A percentile compares a stretch with the other conserved stretches of the same genome.
These are phyloP conservation scores for Passer montanus DNA, from an alignment of 2,113 vertebrate species.

Conservation along the genomic window DNA sequence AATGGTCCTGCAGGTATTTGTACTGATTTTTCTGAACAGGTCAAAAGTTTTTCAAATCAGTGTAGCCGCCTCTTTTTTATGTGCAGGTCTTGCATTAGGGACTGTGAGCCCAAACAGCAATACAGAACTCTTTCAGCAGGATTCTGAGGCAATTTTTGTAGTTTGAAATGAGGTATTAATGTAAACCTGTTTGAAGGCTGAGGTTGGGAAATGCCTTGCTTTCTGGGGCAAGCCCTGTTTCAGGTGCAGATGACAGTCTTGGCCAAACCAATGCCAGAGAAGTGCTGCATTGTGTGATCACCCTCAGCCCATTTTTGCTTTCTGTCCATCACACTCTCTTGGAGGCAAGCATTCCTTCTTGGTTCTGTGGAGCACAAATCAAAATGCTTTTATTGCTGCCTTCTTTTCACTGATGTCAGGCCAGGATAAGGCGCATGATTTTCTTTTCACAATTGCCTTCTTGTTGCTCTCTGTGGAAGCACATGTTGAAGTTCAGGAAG, in stretches of 20 bases:
- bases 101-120: neutral
- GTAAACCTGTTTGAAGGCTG: neutral
- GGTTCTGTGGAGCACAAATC: neutral
- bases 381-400: neutral
- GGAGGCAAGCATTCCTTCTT: neutral
- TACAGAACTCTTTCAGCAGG: neutral
- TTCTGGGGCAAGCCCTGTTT: neutral
- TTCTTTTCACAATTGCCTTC: neutral
- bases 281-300: rapidly evolving
- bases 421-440: neutral
- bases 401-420: neutral
- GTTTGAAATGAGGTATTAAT: neutral
- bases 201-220: neutral
- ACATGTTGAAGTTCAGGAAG: neutral
- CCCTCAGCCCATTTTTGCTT: neutral
- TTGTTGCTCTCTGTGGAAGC: neutral
- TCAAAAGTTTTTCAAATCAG: neutral
- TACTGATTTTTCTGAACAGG: neutral
- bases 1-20: neutral
- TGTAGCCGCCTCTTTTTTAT: neutral
- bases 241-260: neutral
- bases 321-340: neutral
- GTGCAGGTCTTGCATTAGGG: neutral
- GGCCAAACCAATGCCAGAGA: neutral
- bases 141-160: neutral